Base-by-base conservation (phyloP, 2,797 vertebrate species). In the Vireo griseus region DNA sequence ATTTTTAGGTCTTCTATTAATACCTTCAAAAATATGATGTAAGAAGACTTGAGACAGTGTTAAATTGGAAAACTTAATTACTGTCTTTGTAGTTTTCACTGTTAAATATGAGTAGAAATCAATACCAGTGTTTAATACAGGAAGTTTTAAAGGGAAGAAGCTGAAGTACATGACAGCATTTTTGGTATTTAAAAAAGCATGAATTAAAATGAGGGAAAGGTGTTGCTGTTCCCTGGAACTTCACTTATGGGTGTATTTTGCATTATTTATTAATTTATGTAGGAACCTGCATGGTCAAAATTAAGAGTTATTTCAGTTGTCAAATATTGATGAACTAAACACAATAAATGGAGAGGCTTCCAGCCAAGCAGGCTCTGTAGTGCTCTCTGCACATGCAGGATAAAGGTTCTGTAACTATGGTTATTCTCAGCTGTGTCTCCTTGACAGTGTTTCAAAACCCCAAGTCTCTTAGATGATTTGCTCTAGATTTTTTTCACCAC, bases 1-100 rank as follows among this genome's bases (percentile, higher is more conserved):
- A 97, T 97, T 97, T 97, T 98, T 97, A 97, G 97, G 96, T 42
- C 48, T 48, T 95, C 97, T 66, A 95, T 97, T 95, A 96, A 97
- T 93, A 96, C 88, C 94, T 83, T 72, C 61, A 89, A 89, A 80
- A 94, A 89, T 95, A 87, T 96, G 97, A 97, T 96, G 85, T 86
- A 88, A 96, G 96, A 96, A 94, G 94, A 74, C 62, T 67, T 59
- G 91, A 98, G 67, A 85, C 42, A 10, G 24, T 37, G 44, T 85
- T 59, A 62, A 84, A 91, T 76, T 50, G 67, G 86, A 92, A 97
- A 95, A 94, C 92, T 90, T 75, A 85, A 91, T 94, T 65, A 63
- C 86, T 63, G 40, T 50, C 57, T 92, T 44, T 37, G 44, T 51
- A 22, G 61, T 91, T 95, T 88, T 88, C 33, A 22, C 35, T 86